Percentiles rank a stretch among this genome's conserved stretches.
These are phyloP conservation scores for Falco peregrinus DNA, from an alignment of 2,797 vertebrate species.

Conservation along the genomic window DNA sequence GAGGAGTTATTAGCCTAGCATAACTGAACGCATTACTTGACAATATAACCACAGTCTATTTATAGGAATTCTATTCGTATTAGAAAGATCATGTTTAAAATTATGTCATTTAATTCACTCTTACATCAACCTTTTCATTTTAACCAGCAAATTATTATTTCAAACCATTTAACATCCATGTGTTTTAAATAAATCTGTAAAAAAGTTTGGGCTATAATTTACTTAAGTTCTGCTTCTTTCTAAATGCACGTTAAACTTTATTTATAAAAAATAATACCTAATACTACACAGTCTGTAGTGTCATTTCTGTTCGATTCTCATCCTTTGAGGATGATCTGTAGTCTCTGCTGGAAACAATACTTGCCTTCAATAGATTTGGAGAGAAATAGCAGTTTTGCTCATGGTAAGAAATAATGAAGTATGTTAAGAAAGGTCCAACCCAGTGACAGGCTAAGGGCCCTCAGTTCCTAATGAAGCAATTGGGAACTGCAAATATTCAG, in stretches of 20 bases:
- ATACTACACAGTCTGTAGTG: not conserved
- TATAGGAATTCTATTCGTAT: constrained; percentile 55
- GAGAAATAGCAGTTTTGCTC: not conserved
- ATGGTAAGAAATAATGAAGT: not conserved
- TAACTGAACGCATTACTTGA: constrained; percentile 26
- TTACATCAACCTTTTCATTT: constrained; percentile 51
- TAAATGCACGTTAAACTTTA: not conserved
- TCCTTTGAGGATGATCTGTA: not conserved
- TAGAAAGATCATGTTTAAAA: constrained; percentile 52
- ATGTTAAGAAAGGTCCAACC: not conserved
- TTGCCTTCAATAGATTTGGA: not conserved
- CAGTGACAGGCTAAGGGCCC: not conserved
- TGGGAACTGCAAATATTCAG: not conserved
- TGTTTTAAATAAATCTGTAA: constrained; percentile 32
- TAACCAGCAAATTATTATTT: constrained; percentile 53
- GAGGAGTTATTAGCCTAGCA: constrained; percentile 49
- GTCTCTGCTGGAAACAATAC: not conserved
- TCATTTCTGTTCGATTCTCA: not conserved
- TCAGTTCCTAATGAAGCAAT: not conserved
- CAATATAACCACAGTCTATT: constrained; percentile 50
- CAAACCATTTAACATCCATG: constrained; percentile 17
- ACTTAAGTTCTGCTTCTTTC: constrained; percentile 18
- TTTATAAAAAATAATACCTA: not conserved
- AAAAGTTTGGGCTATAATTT: constrained; percentile 10
- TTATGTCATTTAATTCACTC: constrained; percentile 45